These are phyloP conservation scores for Cryptus armator DNA, from an alignment of 2,888 invertebrate species.

Conservation along the genomic window DNA sequence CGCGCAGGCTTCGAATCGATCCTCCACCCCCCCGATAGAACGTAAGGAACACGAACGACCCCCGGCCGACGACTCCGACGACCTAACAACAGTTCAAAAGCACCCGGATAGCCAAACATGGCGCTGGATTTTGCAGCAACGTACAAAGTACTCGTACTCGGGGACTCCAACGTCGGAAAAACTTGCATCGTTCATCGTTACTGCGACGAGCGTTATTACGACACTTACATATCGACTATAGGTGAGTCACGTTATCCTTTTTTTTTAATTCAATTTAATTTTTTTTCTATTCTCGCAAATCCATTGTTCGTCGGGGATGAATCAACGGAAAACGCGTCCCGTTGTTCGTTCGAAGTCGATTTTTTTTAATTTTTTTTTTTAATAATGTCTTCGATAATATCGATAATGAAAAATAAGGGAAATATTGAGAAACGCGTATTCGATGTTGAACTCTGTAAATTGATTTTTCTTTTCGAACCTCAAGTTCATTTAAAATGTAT, in stretches of 20 bases:
- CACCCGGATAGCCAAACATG: conserved; percentile 86
- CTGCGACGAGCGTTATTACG: conserved; percentile 95
- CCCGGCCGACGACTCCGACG: conserved; percentile 79
- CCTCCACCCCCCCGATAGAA: conserved; percentile 66
- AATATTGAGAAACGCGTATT: background rate
- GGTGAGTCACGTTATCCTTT: conserved; percentile 87
- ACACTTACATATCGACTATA: conserved; percentile 96
- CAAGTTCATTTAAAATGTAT: conserved; percentile 48
- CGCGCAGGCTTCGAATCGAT: conserved; percentile 82
- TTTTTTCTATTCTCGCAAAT: conserved; percentile 11
- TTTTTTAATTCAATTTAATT: conserved; percentile 5
- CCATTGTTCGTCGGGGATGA: conserved; percentile 8
- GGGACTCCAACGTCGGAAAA: conserved; percentile 96
- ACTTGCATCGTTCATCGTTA: conserved; percentile 96
- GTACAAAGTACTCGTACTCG: conserved; percentile 94
- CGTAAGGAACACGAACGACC: conserved; percentile 63
- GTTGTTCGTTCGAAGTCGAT: background rate
- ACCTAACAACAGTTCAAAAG: conserved; percentile 80
- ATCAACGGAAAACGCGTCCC: background rate
- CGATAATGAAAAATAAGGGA: background rate
- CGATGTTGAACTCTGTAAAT: conserved; percentile 7
- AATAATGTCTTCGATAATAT: conserved; percentile 7
- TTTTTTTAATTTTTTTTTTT: background rate
- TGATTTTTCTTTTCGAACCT: background rate
- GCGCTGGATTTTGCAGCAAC: conserved; percentile 95